Evolutionary conservation across 2,113 vertebrate species (phyloP), one percentile per base, ranked within the genome.

Genomic region (Paramormyrops kingsleyae): DNA sequence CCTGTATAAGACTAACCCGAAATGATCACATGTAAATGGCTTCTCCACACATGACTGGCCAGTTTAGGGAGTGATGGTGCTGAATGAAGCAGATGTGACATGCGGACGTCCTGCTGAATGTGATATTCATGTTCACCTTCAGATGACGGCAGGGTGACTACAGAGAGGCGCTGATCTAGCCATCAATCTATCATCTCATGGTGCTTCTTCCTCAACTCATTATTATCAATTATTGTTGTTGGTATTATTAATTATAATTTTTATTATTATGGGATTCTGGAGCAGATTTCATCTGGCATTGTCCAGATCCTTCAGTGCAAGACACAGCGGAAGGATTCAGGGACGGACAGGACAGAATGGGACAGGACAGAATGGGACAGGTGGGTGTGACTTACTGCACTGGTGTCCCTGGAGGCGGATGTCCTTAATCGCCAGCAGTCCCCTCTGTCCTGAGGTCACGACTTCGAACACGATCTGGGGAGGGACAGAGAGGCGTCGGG

Each of bases 391-490:
- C 98, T 98, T 96, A 99, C 98, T 96, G 91, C 98, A 99, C 12
- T 98, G 97, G 92, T 99, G 98, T 93, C 98, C 97, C 95, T 98
- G 95, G 90, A 99, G 97, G 80, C 96, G 97, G 89, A 99, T 97
- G 94, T 99, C 98, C 93, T 97, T 98, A 91, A 99, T 96, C 92
- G 98, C 98, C 89, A 99, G 92, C 5, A 98, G 95, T 90, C 98
- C 98, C 83, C 95, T 92, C 80, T 97, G 97, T 88, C 97, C 98
- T 35, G 96, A 97, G 88, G 97, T 97, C 91, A 98, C 91, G 0
- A 97, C 97, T 95, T 99, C 98, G 93, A 99, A 98, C 94, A 97
- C 93, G 92, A 99, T 96, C 98, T 99, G 92, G 91, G 95, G 93
- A 91, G 4, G 91, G 42, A 91, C 31, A 90, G 47, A 88, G n/a